These are phyloP conservation scores for Zeugodacus cucurbitae DNA, from an alignment of 1,140 invertebrate genomes.

Conservation along the genomic window DNA sequence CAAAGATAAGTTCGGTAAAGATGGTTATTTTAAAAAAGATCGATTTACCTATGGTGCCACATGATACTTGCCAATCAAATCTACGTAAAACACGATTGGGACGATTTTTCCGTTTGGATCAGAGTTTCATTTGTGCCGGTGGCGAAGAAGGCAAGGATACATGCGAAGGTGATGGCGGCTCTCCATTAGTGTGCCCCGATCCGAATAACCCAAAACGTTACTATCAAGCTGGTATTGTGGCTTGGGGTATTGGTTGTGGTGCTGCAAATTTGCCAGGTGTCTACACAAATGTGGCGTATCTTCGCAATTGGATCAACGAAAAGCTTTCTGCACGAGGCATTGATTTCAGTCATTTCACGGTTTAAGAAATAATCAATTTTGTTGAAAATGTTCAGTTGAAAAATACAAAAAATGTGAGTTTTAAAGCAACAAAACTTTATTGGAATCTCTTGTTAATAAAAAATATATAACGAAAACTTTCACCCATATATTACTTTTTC, in stretches of 20 bases:
- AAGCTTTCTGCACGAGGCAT: too few species aligned
- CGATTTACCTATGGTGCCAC: conserved; percentile 71
- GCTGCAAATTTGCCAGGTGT: conserved; percentile 75
- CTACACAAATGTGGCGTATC: conserved; percentile 74
- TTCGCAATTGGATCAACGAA: conserved; percentile 72
- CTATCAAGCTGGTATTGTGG: conserved; percentile 71
- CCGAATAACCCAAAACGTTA: conserved; percentile 67
- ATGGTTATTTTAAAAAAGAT: conserved; percentile 73
- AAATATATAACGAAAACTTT: too few species aligned
- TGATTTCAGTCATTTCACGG: too few species aligned
- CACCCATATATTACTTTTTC: too few species aligned
- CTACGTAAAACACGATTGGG: conserved; percentile 74
- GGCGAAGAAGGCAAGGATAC: conserved; percentile 74
- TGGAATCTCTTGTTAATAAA: too few species aligned
- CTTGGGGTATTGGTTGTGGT: conserved; percentile 70
- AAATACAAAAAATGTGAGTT: too few species aligned
- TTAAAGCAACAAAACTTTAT: too few species aligned
- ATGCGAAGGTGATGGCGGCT: too few species aligned
- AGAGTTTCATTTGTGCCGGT: conserved; percentile 79
- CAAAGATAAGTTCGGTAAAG: too few species aligned
- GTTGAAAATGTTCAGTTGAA: too few species aligned
- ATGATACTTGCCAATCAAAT: conserved; percentile 68
- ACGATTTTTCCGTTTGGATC: conserved; percentile 70
- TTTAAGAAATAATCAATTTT: neutral
- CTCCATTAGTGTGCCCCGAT: too few species aligned